Conservation (phyloP, 2,113 vertebrate genomes). For the Pituophis catenifer region DNA sequence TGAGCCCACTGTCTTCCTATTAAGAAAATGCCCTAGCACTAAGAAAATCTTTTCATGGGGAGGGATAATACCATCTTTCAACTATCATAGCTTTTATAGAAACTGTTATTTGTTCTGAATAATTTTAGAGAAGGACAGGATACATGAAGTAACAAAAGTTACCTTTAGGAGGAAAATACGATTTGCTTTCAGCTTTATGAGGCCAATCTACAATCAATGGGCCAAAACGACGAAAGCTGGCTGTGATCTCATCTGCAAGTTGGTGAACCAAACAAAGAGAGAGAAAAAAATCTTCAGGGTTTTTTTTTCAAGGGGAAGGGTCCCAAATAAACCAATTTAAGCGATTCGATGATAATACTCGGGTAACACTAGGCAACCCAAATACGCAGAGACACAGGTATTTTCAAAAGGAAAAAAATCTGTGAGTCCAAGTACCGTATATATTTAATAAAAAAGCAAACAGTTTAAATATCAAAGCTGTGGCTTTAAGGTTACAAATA, state of each 20-base stretch:
- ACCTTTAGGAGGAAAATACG: slow-evolving; percentile 99
- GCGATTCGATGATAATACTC: background rate
- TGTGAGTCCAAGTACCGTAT: slow-evolving; percentile 2
- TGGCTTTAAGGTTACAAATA: slow-evolving; percentile 23
- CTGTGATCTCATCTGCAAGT: slow-evolving; percentile 93
- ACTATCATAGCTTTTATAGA: background rate
- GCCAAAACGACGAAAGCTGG: slow-evolving; percentile 97
- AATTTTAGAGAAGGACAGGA: background rate
- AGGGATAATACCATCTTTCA: background rate
- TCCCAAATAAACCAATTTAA: background rate
- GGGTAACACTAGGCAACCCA: background rate
- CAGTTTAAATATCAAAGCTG: slow-evolving; percentile 21
- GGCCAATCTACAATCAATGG: slow-evolving; percentile 99
- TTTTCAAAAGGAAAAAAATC: background rate
- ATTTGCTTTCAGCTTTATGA: slow-evolving; percentile 99
- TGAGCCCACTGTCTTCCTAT: background rate
- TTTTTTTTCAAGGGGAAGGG: background rate
- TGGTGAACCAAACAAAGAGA: slow-evolving; percentile 27
- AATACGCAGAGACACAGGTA: slow-evolving; percentile 10
- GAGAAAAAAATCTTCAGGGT: background rate
- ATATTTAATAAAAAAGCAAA: slow-evolving; percentile 11
- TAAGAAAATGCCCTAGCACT: background rate
- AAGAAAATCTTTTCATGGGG: background rate
- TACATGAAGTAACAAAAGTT: slow-evolving; percentile 11
- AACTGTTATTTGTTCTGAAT: background rate